These are phyloP conservation scores for Cryptocheilus praepositus DNA, from an alignment of 2,888 invertebrate genomes.

Conservation along the genomic window DNA sequence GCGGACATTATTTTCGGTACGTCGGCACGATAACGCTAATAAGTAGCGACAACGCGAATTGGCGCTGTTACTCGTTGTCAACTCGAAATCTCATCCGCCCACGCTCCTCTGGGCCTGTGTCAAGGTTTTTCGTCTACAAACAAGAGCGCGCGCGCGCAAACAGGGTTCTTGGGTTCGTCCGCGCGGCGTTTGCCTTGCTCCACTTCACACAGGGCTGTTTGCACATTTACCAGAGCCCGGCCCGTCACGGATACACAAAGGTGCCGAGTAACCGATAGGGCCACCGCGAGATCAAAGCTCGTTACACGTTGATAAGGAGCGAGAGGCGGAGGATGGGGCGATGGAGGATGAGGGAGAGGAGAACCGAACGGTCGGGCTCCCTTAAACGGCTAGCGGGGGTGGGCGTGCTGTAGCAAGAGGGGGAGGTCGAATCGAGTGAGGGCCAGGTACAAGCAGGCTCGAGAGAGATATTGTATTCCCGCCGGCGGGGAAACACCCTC, in stretches of 20 bases:
- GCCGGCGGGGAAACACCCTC: slow-evolving; percentile 25
- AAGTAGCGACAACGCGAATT: not conserved
- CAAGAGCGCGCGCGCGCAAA: slow-evolving; percentile 30
- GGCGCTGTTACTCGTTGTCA: not conserved
- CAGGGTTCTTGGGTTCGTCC: slow-evolving; percentile 41
- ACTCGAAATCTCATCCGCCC: not conserved
- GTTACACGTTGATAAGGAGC: no score
- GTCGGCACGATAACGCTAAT: no score
- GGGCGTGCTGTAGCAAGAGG: slow-evolving; percentile 12
- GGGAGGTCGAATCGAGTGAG: slow-evolving; percentile 28
- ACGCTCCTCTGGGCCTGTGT: slow-evolving; percentile 15
- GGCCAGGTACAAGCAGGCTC: slow-evolving; percentile 26
- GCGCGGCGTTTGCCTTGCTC: slow-evolving; percentile 35
- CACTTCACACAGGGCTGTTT: slow-evolving; percentile 51
- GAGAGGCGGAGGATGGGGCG: no score
- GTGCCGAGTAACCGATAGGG: slow-evolving; percentile 62
- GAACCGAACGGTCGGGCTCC: slow-evolving; percentile 14
- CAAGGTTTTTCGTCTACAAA: slow-evolving; percentile 38
- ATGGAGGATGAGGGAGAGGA: no score
- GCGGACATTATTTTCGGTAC: no score
- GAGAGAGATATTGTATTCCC: slow-evolving; percentile 38
- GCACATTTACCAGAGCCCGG: slow-evolving; percentile 40
- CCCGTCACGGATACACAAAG: slow-evolving; percentile 55
- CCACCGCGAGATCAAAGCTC: slow-evolving; percentile 62
- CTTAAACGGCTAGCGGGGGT: slow-evolving; percentile 4